Evolutionary conservation across 2,888 invertebrate species (phyloP), one percentile per base, ranked within the genome.

Genomic region (Epistrophe eligans): DNA sequence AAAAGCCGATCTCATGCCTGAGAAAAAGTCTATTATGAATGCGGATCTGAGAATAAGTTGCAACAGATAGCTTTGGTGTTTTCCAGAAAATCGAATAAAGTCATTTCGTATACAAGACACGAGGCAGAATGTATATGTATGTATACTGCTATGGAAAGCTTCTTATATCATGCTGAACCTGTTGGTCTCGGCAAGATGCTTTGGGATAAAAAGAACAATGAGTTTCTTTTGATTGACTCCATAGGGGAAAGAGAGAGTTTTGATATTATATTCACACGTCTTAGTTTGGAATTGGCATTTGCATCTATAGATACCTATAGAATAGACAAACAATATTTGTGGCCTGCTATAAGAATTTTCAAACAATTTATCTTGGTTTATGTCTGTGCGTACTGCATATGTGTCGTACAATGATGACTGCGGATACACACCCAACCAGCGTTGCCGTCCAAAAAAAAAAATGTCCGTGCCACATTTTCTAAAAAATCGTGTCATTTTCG

Each of bases 31-130:
- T 4, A 1, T 48, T 4, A 1, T 48, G 57, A 32, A 52, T 28
- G 24, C 24, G 50, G 52, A 40, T 62, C 0, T 0, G 60, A 62
- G 57, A 64, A 28, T 76, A 58, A 71, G 70, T 57, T 84, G 84
- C 79, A 84, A 84, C 71, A 84, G 84, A 79, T 79, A 76, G 62
- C 45, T 35, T 57, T 50, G 28, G 52, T 71, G 15, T 24, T 81
- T 76, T 67, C 10, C 24, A 35, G 57, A 64, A 74, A 70, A 43
- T 74, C 48, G 28, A 58, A 79, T 50, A 50, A 67, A 52, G 9
- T 67, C 67, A 52, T 38, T 67, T 52, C 6, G 24, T 52, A 67
- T 24, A 24, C 67, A 24, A 67, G 38, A 9, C 67, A 67, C 50
- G 38, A 67, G 52, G 38, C 43, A 58, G 64, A 52, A 32, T 19